phyloP scores from a whole-genome alignment of 2,113 vertebrate genomes.

The Apeltes quadracus region DNA sequence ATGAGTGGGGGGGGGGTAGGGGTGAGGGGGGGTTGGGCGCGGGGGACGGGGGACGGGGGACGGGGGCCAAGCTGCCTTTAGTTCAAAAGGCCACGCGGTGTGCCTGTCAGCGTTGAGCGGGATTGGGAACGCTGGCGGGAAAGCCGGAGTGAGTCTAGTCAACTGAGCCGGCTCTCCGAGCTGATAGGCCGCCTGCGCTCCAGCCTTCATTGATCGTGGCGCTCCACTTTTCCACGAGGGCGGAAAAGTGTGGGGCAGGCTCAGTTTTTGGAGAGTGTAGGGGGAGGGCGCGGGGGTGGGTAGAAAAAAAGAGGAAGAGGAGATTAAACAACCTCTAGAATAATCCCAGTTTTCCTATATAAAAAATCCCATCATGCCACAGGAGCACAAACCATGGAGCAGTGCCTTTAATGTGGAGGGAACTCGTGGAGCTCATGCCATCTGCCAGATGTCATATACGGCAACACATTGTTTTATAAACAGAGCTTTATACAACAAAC shows the following conservation, averaged over 20 bases:
- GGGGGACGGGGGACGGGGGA: background rate
- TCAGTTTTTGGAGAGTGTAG: conserved; percentile 54
- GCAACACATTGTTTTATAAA: conserved; percentile 82
- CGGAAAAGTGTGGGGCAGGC: conserved; percentile 66
- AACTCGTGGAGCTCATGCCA: conserved; percentile 68
- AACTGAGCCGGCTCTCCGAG: conserved; percentile 71
- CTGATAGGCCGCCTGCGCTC: conserved; percentile 77
- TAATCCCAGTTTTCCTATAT: conserved; percentile 76
- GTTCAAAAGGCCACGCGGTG: conserved; percentile 42
- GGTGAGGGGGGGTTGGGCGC: background rate
- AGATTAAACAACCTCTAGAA: conserved; percentile 74
- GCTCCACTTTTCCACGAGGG: conserved; percentile 75
- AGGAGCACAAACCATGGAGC: conserved; percentile 59
- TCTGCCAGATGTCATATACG: conserved; percentile 76
- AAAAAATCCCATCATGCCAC: conserved; percentile 75
- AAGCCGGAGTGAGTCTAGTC: conserved; percentile 75
- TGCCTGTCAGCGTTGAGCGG: no score
- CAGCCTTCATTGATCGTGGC: conserved; percentile 74
- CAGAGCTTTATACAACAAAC: conserved; percentile 80
- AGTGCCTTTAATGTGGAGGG: conserved; percentile 63
- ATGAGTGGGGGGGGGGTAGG: background rate
- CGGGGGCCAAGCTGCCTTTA: conserved; percentile 48
- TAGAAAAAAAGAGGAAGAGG: conserved; percentile 32
- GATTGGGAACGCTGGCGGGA: conserved; percentile 63
- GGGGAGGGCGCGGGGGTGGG: no score